Conservation (phyloP, 2,113 vertebrate species). For the Saimiri boliviensis region DNA sequence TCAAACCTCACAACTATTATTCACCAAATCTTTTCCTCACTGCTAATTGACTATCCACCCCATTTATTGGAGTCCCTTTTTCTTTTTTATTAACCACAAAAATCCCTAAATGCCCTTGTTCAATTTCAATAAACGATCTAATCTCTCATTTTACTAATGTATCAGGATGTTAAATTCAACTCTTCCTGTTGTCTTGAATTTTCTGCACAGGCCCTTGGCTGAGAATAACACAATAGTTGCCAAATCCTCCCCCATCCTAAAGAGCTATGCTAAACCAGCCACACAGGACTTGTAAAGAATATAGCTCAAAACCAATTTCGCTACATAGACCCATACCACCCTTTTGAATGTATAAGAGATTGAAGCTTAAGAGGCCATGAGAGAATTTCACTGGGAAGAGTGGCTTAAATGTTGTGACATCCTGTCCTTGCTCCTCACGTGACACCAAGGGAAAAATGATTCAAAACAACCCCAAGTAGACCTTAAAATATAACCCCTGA, state of each 20-base stretch:
- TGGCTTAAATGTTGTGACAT: background rate
- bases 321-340: background rate
- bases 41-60: slow-evolving; percentile 55
- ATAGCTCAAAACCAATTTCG: slow-evolving; percentile 26
- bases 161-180: slow-evolving; percentile 68
- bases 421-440: background rate
- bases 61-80: slow-evolving; percentile 26
- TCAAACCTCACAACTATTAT: slow-evolving; percentile 18
- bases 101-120: slow-evolving; percentile 59
- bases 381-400: background rate
- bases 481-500: background rate
- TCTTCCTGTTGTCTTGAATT: slow-evolving; percentile 70
- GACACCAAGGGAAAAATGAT: background rate
- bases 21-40: slow-evolving; percentile 13
- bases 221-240: slow-evolving; percentile 32
- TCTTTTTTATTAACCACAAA: slow-evolving; percentile 73
- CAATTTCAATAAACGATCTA: slow-evolving; percentile 65
- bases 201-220: slow-evolving; percentile 57
- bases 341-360: background rate
- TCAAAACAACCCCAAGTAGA: background rate
- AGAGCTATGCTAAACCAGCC: slow-evolving; percentile 50
- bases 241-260: slow-evolving; percentile 52
- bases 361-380: background rate
- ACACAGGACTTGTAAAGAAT: slow-evolving; percentile 10
- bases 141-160: slow-evolving; percentile 70